Evolutionary conservation across 2,797 vertebrate species (phyloP).

Genomic region (Oceanodroma leucorhoa): DNA sequence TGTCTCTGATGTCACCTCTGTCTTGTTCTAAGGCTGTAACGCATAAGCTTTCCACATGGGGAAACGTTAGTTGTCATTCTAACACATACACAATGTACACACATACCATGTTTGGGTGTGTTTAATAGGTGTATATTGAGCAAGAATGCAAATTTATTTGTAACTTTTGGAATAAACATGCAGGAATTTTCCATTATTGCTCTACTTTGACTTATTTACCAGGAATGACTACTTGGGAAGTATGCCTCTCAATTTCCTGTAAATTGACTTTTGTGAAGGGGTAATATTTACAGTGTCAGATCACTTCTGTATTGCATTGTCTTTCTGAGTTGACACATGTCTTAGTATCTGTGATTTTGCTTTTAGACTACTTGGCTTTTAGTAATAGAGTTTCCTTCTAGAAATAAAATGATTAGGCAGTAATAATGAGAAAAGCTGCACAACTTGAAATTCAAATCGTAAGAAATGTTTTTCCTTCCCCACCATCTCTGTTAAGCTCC

Average conservation of each 20-base stretch:
- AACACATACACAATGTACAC: neutral
- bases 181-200: neutral
- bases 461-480: neutral
- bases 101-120: neutral
- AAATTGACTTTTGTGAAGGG: neutral
- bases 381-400: neutral
- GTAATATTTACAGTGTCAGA: neutral
- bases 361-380: neutral
- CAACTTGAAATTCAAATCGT: accelerated
- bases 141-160: neutral
- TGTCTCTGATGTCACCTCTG: neutral
- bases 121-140: neutral
- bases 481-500: neutral
- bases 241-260: neutral
- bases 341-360: neutral
- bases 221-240: neutral
- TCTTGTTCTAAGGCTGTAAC: neutral
- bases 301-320: neutral
- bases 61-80: neutral
- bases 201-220: neutral
- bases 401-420: neutral
- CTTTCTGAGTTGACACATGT: neutral
- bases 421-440: neutral
- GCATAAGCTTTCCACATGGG: neutral
- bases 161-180: neutral